These are phyloP conservation scores for Pseudomyrmex sp. DNA, from an alignment of 1,140 invertebrate genomes.

Conservation along the genomic window DNA sequence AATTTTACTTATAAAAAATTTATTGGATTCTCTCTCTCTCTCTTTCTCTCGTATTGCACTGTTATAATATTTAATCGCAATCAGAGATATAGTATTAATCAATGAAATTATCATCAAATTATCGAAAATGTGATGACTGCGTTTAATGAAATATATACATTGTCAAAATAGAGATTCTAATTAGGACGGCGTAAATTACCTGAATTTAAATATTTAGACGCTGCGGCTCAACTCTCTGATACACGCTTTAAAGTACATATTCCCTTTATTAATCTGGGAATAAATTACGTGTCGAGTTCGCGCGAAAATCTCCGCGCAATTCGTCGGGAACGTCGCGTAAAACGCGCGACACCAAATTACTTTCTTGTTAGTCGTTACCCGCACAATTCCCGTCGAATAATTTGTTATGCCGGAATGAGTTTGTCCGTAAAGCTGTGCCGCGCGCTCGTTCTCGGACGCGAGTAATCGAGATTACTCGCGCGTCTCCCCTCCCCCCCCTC, in stretches of 20 bases:
- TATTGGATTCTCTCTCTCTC: background rate
- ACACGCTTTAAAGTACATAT: background rate
- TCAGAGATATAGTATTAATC: constrained; percentile 32
- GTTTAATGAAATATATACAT: constrained; percentile 42
- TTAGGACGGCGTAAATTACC: constrained; percentile 31
- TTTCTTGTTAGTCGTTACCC: constrained; percentile 49
- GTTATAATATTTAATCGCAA: constrained; percentile 28
- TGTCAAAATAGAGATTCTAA: constrained; percentile 32
- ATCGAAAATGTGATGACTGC: constrained; percentile 15
- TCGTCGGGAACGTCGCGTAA: constrained; percentile 26
- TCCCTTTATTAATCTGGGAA: constrained; percentile 39
- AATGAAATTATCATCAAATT: constrained; percentile 40
- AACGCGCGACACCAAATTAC: constrained; percentile 54
- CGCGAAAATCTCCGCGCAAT: constrained; percentile 35
- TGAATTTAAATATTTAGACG: constrained; percentile 43
- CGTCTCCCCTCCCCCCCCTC: background rate
- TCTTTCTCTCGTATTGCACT: no score
- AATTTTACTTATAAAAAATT: constrained; percentile 15
- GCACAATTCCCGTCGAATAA: constrained; percentile 57
- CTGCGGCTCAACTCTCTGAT: background rate
- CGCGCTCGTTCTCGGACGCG: constrained; percentile 20
- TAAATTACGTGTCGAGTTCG: constrained; percentile 26
- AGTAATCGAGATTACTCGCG: constrained; percentile 46
- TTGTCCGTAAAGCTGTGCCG: constrained; percentile 32
- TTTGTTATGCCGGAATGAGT: constrained; percentile 59